These are phyloP conservation scores for Platycheirus rosarum DNA, from an alignment of 2,888 invertebrate genomes.

Conservation along the genomic window DNA sequence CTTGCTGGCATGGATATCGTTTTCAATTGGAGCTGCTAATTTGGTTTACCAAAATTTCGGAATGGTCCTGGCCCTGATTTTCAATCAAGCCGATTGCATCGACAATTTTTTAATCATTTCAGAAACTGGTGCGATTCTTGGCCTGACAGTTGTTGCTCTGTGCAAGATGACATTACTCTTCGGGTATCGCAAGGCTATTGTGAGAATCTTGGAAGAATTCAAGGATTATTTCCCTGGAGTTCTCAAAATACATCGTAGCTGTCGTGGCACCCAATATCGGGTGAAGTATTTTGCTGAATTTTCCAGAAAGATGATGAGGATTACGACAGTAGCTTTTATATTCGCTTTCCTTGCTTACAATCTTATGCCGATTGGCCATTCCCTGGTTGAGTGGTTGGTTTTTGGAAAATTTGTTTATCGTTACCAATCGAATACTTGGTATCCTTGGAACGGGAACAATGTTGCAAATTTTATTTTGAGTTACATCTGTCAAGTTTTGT, in stretches of 20 bases:
- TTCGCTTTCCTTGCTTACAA: conserved; percentile 77
- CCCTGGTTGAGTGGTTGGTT: conserved; percentile 74
- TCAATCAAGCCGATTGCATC: conserved; percentile 46
- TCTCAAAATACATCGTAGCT: not conserved
- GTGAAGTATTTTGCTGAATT: conserved; percentile 73
- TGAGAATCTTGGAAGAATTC: conserved; percentile 73
- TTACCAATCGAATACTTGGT: conserved; percentile 80
- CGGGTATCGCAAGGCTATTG: conserved; percentile 74
- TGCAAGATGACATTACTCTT: conserved; percentile 77
- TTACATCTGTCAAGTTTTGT: conserved; percentile 76
- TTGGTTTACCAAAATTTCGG: conserved; percentile 78
- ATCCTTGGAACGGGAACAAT: conserved; percentile 78
- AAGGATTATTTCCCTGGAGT: conserved; percentile 69
- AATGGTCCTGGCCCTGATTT: conserved; percentile 74
- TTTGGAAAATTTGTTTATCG: conserved; percentile 73
- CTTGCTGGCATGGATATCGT: conserved; percentile 23
- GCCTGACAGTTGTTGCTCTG: conserved; percentile 75
- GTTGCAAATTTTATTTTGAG: conserved; percentile 62
- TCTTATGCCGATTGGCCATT: conserved; percentile 75
- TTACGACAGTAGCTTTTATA: conserved; percentile 75
- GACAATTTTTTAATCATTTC: conserved; percentile 74
- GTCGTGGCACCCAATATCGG: conserved; percentile 57
- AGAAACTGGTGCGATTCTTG: conserved; percentile 77
- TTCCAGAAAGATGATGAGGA: conserved; percentile 75
- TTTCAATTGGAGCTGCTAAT: conserved; percentile 74